Evolutionary conservation across 2,888 invertebrate species (phyloP), one percentile per base, ranked within the genome.

Genomic region (Amblyjoppa proteus): DNA sequence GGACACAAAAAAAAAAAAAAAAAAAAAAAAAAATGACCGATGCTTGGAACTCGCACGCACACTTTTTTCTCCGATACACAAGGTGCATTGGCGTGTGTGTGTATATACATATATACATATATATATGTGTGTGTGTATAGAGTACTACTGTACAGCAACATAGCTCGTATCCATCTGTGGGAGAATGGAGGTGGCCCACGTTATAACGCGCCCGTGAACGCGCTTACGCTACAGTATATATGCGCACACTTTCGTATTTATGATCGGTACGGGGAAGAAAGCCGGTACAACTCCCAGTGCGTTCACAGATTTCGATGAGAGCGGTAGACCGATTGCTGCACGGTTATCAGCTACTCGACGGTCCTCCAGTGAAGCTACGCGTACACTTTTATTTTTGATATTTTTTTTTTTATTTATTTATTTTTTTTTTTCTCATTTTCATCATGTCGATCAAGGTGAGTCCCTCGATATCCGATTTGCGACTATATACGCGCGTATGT

Each of bases 251-350:
- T 91, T 92, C 92, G 89, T 90, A 90, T 89, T 89, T 91, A 90
- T 89, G 78, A 86, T 79, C 53, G 84, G 61, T 83, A 87, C 84
- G 88, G 86, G 87, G 82, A 87, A 85, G 84, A 87, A 90, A 89
- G 83, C 83, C 89, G 68, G 69, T 53, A 71, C 74, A 61, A 81
- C 66, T 84, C 82, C 86, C 92, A 93, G 93, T 93, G 90, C 87
- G 90, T 91, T 87, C 84, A 85, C 90, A 89, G 92, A 91, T 91
- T 91, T 92, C 90, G 87, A 84, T 83, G 90, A 74, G 92, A 89
- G 86, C 91, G 91, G 90, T 74, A 28, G 31, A 49, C 13, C 41
- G 69, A 70, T 61, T 74, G 41, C 20, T 49, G 11, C 34, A 25
- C 34, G 11, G 28, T 51, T 66, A 58, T 16, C 31, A 45, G 49